A percentile compares a stretch with the other conserved stretches of the same genome.
Evolutionary conservation across 2,797 vertebrate species (phyloP).

Genomic region (Phrynocephalus guinanensis): DNA sequence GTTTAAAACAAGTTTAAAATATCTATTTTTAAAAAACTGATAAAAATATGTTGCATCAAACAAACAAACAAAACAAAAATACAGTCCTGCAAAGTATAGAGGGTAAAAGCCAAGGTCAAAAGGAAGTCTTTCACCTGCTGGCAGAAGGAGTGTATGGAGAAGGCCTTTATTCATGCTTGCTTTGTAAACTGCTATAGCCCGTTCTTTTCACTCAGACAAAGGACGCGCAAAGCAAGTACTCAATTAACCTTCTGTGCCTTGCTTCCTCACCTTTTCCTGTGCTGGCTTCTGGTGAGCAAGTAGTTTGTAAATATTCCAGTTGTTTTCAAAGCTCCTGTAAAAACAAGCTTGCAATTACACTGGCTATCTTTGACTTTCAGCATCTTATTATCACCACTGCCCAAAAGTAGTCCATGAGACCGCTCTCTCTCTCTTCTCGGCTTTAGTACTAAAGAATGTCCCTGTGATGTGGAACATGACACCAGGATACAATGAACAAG

Average conservation of each 20-base stretch:
- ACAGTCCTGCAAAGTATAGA: too few relatives aligned
- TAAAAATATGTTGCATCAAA: too few relatives aligned
- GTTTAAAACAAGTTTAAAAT: too few relatives aligned
- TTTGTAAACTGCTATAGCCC: not conserved
- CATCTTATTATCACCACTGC: not conserved
- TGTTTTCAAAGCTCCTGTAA: constrained; percentile 95
- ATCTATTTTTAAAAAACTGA: too few relatives aligned
- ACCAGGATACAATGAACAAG: not conserved
- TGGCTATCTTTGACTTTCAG: not conserved
- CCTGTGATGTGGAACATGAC: not conserved
- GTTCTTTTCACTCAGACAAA: not conserved
- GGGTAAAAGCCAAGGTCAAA: too few relatives aligned
- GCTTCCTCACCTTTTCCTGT: constrained; percentile 79
- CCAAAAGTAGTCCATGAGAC: not conserved
- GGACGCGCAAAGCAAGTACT: not conserved
- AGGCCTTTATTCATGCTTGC: not conserved
- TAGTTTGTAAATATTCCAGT: constrained; percentile 95
- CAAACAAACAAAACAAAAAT: too few relatives aligned
- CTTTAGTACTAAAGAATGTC: not conserved
- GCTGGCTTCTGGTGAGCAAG: constrained; percentile 87
- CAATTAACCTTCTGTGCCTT: not conserved
- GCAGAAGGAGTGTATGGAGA: not conserved
- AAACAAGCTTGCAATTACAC: constrained; percentile 17
- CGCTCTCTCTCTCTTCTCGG: not conserved
- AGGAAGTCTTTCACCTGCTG: too few relatives aligned